Conservation (phyloP, 2,797 vertebrate species). For the Anableps anableps region DNA sequence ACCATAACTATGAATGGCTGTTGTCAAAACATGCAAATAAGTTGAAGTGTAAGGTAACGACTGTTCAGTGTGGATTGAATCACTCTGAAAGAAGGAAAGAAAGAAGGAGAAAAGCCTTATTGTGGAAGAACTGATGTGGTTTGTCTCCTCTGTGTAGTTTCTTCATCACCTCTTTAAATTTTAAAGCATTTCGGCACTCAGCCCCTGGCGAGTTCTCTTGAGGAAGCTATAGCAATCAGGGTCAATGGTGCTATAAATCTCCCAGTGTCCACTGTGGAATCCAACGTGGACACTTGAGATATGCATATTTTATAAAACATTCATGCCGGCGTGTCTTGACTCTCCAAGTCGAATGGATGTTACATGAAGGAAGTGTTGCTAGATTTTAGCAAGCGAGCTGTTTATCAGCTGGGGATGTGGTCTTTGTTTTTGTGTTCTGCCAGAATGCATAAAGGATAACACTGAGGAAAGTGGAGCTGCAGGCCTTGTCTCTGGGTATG, state of each 20-base stretch:
- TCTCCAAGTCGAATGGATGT: slow-evolving; percentile 53
- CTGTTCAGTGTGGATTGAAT: slow-evolving; percentile 47
- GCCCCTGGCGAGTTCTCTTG: slow-evolving; percentile 88
- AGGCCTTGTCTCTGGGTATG: slow-evolving; percentile 47
- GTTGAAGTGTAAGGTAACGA: slow-evolving; percentile 50
- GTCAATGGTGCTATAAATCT: slow-evolving; percentile 89
- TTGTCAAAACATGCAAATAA: slow-evolving; percentile 46
- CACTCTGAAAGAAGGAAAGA: slow-evolving; percentile 46
- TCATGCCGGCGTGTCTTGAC: slow-evolving; percentile 59
- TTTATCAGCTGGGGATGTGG: slow-evolving; percentile 30
- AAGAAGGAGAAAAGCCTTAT: slow-evolving; percentile 74
- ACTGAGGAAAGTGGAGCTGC: slow-evolving; percentile 29
- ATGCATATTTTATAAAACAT: slow-evolving; percentile 74
- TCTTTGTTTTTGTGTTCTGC: slow-evolving; percentile 42
- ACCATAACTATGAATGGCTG: slow-evolving; percentile 41
- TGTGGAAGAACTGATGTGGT: slow-evolving; percentile 85
- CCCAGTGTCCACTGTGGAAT: slow-evolving; percentile 81
- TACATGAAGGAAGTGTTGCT: slow-evolving; percentile 54
- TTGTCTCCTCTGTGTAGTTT: slow-evolving; percentile 93
- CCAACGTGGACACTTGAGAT: slow-evolving; percentile 70
- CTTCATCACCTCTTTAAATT: slow-evolving; percentile 99
- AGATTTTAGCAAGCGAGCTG: slow-evolving; percentile 58
- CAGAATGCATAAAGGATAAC: slow-evolving; percentile 46
- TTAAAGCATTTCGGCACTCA: slow-evolving; percentile 91
- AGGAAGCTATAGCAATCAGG: slow-evolving; percentile 87